Base-by-base conservation (phyloP, 2,888 invertebrate species). In the Dermolepida albohirtum region DNA sequence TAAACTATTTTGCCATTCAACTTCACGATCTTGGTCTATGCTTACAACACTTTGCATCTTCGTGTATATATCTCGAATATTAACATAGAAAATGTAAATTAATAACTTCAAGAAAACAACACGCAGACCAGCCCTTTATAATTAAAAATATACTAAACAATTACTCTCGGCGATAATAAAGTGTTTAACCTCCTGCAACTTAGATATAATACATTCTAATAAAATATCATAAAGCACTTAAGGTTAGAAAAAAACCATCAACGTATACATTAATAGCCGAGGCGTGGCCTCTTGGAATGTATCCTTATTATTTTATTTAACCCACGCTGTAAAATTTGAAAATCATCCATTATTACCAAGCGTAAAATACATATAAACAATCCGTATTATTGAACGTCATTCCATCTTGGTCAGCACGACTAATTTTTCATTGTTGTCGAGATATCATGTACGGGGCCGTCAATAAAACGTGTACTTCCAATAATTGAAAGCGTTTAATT, bases 141-240 rank as follows among this genome's bases (percentile, higher is more conserved):
- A 49, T 49, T 8, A 49, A 49, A 22, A 49, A 16, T 0, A 49
- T 16, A 49, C 11, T 11, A 49, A 44, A 29, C 43, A 43, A 43
- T 29, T 22, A 44, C 27, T 43, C 8, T 34, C 34, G 10, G 5
- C 11, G 47, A 34, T 47, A 47, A 62, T 47, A 47, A 62, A 47
- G 47, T 29, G 16, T 62, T 59, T 62, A 62, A 49, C 47, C 47
- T 47, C 47, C 47, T 47, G 34, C 47, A 47, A 49, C 12, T 47
- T 62, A 34, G 34, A 34, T 34, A 34, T 34, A 34, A 34, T 47
- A 62, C 47, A 62, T 62, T 47, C 59, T 62, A 49, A 62, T 62
- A 47, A 62, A 62, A 62, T 59, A 59, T 59, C 59, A 59, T 62
- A 62, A 62, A 47, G 47, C 47, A 62, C 59, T 62, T 47, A 47